These are phyloP conservation scores for Chelonoidis abingdonii DNA, from an alignment of 2,113 vertebrate species.

Conservation along the genomic window DNA sequence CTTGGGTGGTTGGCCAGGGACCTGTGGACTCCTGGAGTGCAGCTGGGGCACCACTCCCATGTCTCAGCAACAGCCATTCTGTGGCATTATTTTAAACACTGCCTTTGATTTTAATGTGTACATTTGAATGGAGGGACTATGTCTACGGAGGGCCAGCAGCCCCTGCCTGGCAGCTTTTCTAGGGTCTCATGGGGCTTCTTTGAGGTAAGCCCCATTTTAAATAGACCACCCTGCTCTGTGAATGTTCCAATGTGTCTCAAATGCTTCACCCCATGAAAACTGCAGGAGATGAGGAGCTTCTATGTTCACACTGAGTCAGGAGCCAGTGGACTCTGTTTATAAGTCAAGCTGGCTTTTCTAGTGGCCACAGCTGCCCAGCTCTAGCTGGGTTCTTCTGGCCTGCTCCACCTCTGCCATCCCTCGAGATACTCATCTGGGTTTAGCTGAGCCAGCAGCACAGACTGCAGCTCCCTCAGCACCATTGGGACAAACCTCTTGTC, in stretches of 20 bases:
- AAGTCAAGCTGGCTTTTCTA: background rate
- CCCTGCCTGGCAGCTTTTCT: background rate
- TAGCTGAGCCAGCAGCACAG: background rate
- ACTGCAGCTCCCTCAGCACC: background rate
- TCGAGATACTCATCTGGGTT: background rate
- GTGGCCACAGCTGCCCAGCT: background rate
- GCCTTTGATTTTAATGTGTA: background rate
- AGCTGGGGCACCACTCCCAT: fast-evolving
- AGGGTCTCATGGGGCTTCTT: background rate
- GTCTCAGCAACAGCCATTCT: too few species aligned
- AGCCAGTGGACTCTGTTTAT: background rate
- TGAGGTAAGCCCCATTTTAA: background rate
- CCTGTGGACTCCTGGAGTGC: too few species aligned
- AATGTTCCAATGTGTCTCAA: too few species aligned
- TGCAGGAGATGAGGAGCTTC: background rate
- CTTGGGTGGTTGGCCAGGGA: background rate
- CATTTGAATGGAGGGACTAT: background rate
- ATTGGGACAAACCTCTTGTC: background rate
- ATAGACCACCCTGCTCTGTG: background rate
- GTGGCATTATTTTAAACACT: background rate
- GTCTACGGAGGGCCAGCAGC: too few species aligned
- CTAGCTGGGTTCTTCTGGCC: background rate
- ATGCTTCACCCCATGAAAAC: background rate
- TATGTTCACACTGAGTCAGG: background rate
- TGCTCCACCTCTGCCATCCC: background rate